phyloP scores from a whole-genome alignment of 2,888 invertebrate species.

The Creontiades dilutus region DNA sequence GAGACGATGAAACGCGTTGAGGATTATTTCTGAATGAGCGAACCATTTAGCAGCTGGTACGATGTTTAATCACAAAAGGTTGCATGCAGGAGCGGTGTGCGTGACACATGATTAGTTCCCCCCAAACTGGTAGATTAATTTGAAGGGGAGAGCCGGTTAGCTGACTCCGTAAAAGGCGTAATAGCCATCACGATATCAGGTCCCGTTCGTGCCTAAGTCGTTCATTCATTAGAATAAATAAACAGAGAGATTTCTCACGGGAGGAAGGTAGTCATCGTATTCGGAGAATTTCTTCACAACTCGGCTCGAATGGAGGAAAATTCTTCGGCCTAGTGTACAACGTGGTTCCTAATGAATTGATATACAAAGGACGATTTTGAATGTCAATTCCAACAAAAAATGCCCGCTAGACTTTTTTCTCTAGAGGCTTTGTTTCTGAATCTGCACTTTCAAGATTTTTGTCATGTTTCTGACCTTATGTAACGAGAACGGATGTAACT shows the following conservation, averaged over 20 bases:
- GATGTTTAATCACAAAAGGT: slow-evolving; percentile 67
- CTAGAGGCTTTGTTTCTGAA: too few relatives aligned
- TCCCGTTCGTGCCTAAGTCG: background rate
- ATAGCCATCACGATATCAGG: slow-evolving; percentile 32
- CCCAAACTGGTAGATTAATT: slow-evolving; percentile 57
- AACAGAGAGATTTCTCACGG: background rate
- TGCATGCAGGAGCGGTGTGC: slow-evolving; percentile 65
- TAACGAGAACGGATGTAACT: too few relatives aligned
- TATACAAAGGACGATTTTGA: too few relatives aligned
- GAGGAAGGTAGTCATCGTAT: background rate
- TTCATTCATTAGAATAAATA: slow-evolving; percentile 20
- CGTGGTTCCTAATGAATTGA: too few relatives aligned
- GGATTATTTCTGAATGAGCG: slow-evolving; percentile 37
- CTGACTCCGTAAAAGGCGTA: slow-evolving; percentile 42
- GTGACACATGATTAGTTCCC: slow-evolving; percentile 69
- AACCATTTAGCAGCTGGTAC: slow-evolving; percentile 67
- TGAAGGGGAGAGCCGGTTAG: slow-evolving; percentile 35
- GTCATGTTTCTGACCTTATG: too few relatives aligned
- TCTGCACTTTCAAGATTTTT: too few relatives aligned
- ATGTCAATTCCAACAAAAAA: too few relatives aligned
- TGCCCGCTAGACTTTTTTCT: too few relatives aligned
- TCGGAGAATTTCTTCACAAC: too few relatives aligned
- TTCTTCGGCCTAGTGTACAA: too few relatives aligned
- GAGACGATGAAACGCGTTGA: background rate
- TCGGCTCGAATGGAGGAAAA: too few relatives aligned